phyloP scores from a whole-genome alignment of 2,797 vertebrate species.

The Serranus cabrilla region DNA sequence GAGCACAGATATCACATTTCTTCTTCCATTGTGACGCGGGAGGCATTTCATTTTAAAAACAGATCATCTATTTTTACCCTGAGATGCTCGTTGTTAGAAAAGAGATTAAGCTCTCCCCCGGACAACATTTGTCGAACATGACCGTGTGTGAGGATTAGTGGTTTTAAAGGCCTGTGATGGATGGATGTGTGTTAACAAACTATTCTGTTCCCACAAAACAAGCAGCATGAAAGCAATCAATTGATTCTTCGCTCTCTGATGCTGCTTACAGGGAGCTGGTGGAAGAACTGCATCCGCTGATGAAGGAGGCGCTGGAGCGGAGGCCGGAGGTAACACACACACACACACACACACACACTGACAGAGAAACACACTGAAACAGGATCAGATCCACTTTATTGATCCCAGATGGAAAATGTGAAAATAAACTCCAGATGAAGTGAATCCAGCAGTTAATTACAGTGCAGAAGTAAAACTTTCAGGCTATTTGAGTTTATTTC shows the following conservation, averaged over 20 bases:
- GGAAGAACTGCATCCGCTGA: slow-evolving; percentile 97
- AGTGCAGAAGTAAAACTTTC: not conserved
- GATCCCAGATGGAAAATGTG: slow-evolving; percentile 3
- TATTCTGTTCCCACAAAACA: slow-evolving; percentile 2
- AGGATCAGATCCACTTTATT: slow-evolving; percentile 13
- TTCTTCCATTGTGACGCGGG: slow-evolving; percentile 51
- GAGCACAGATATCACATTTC: slow-evolving; percentile 16
- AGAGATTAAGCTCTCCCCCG: slow-evolving; percentile 50
- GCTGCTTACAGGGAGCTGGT: slow-evolving; percentile 87
- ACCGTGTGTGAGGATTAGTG: slow-evolving; percentile 42
- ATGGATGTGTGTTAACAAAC: slow-evolving; percentile 20
- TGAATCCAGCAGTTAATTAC: not conserved
- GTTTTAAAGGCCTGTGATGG: slow-evolving; percentile 42
- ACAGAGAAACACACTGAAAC: not conserved
- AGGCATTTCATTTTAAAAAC: slow-evolving; percentile 56
- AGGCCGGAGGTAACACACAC: slow-evolving; percentile 86
- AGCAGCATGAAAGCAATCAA: not conserved
- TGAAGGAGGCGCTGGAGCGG: slow-evolving; percentile 98
- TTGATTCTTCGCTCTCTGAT: slow-evolving; percentile 15
- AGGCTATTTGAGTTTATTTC: not conserved
- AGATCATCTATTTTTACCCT: slow-evolving; percentile 64
- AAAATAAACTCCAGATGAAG: slow-evolving; percentile 11
- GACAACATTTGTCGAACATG: slow-evolving; percentile 38
- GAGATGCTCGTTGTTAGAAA: slow-evolving; percentile 57
- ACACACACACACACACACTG: not conserved